Evolutionary conservation across 2,113 vertebrate species (phyloP).

Genomic region (Hemibagrus wyckioides): DNA sequence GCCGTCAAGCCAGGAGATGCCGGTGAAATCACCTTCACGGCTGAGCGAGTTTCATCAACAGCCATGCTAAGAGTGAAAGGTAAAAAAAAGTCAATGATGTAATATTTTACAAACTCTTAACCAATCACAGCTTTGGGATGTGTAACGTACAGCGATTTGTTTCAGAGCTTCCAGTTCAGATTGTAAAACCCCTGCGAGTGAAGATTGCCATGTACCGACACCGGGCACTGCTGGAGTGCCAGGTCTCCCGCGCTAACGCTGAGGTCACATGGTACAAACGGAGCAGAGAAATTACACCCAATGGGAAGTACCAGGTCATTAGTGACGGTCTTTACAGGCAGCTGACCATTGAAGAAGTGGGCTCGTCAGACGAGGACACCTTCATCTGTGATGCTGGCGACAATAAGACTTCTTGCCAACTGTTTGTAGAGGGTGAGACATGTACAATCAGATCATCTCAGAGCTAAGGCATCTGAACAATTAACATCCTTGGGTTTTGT

Average conservation of each 20-base stretch:
- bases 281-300: conserved; percentile 68
- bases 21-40: conserved; percentile 88
- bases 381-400: conserved; percentile 91
- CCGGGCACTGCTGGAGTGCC: conserved; percentile 88
- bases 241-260: conserved; percentile 86
- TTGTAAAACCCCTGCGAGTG: conserved; percentile 85
- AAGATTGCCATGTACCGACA: conserved; percentile 93
- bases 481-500: background rate
- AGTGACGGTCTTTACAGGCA: conserved; percentile 88
- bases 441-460: background rate
- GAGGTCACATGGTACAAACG: conserved; percentile 88
- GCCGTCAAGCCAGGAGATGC: conserved; percentile 82
- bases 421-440: conserved; percentile 89
- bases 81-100: conserved; percentile 59
- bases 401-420: conserved; percentile 85
- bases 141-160: background rate
- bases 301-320: conserved; percentile 82
- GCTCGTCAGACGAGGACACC: conserved; percentile 85
- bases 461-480: background rate
- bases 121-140: background rate
- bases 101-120: background rate
- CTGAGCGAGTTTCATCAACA: conserved; percentile 83
- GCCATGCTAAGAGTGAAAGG: conserved; percentile 87
- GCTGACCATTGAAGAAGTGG: conserved; percentile 83
- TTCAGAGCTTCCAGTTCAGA: conserved; percentile 88